Conservation (phyloP, 2,888 invertebrate genomes). For the Nemapogon koenigi region DNA sequence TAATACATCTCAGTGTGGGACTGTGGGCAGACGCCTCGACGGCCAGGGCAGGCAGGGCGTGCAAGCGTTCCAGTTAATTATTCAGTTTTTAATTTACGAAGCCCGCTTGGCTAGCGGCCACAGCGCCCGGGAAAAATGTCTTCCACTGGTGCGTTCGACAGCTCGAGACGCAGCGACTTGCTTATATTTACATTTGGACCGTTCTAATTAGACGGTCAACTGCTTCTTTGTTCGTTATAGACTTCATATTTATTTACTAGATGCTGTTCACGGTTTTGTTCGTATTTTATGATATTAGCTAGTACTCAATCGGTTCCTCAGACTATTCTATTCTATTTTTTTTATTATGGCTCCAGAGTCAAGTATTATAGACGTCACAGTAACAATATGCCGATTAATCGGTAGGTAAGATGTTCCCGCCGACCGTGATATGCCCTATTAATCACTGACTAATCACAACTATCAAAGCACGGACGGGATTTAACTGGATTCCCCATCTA, state of each 20-base stretch:
- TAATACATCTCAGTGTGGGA: slow-evolving; percentile 10
- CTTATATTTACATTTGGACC: not conserved
- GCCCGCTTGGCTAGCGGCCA: slow-evolving; percentile 21
- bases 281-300: no score
- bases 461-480: no score
- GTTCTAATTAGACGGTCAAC: not conserved
- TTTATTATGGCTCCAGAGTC: no score
- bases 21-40: slow-evolving; percentile 5
- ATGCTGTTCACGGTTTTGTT: no score
- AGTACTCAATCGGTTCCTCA: no score
- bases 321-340: no score
- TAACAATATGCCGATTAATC: no score
- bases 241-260: not conserved
- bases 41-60: slow-evolving; percentile 16
- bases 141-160: slow-evolving; percentile 21
- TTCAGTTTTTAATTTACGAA: slow-evolving; percentile 64
- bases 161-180: not conserved
- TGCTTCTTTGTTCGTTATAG: not conserved
- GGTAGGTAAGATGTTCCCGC: no score
- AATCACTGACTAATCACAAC: no score
- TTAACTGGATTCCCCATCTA: no score
- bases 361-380: no score
- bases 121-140: slow-evolving; percentile 50
- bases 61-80: slow-evolving; percentile 47
- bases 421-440: no score